A percentile compares a stretch with the other conserved stretches of the same genome.
phyloP scores from a whole-genome alignment of 2,113 vertebrate species.

The Apeltes quadracus region DNA sequence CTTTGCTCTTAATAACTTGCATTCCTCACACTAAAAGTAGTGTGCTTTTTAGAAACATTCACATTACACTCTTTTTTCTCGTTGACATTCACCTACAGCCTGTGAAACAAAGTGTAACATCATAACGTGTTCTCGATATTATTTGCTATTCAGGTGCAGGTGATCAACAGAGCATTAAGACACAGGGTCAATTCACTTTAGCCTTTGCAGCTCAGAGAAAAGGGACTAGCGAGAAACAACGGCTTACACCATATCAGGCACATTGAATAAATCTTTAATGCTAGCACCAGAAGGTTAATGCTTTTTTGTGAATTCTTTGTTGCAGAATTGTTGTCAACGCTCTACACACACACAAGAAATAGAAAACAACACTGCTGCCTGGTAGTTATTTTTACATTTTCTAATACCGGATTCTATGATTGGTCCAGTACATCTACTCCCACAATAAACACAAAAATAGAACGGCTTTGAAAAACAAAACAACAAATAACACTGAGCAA shows the following conservation, averaged over 20 bases:
- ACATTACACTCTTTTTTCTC: not conserved
- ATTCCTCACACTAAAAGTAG: not conserved
- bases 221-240: not conserved
- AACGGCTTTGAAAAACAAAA: not conserved
- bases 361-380: too few relatives aligned
- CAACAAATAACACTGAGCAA: not conserved
- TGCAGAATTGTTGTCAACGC: too few relatives aligned
- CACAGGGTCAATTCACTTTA: conserved; percentile 48
- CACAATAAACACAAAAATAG: too few relatives aligned
- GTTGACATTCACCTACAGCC: not conserved
- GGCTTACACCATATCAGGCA: not conserved
- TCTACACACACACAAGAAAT: too few relatives aligned
- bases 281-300: too few relatives aligned
- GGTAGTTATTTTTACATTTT: not conserved
- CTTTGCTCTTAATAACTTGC: not conserved
- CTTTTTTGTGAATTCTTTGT: too few relatives aligned
- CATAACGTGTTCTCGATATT: not conserved
- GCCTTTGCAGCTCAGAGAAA: conserved; percentile 5
- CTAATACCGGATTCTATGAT: not conserved
- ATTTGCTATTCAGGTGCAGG: conserved; percentile 23
- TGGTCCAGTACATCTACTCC: not conserved
- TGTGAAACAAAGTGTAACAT: not conserved
- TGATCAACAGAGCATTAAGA: conserved; percentile 28
- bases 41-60: not conserved
- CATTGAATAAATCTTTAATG: not conserved